A percentile compares a stretch with the other conserved stretches of the same genome.
These are phyloP conservation scores for Rhamphomyia laevipes DNA, from an alignment of 2,888 invertebrate species.

Conservation along the genomic window DNA sequence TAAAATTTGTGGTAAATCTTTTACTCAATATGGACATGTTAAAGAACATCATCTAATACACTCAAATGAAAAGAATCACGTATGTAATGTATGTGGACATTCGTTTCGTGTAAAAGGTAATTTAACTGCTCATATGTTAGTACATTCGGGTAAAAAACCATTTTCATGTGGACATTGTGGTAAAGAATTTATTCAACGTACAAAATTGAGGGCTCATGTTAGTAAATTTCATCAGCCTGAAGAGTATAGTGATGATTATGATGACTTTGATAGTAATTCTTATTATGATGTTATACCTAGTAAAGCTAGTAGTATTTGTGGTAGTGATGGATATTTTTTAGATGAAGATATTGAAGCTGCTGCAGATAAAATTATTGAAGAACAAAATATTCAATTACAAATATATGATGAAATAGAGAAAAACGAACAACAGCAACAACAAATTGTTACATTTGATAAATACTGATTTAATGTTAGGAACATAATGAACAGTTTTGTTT, in stretches of 20 bases:
- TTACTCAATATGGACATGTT: constrained; percentile 9
- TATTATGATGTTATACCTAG: not conserved
- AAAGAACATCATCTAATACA: constrained; percentile 8
- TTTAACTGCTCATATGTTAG: constrained; percentile 10
- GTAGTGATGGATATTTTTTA: too few relatives aligned
- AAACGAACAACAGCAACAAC: too few relatives aligned
- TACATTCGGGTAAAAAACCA: constrained; percentile 4
- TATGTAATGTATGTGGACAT: constrained; percentile 1
- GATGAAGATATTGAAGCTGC: too few relatives aligned
- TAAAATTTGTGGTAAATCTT: constrained; percentile 8
- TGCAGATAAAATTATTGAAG: too few relatives aligned
- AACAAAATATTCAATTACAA: too few relatives aligned
- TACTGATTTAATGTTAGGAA: too few relatives aligned
- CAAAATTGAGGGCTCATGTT: constrained; percentile 3
- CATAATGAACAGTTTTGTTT: too few relatives aligned
- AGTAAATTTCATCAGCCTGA: not conserved
- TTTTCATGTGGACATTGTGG: constrained; percentile 3
- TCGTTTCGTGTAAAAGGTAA: constrained; percentile 11
- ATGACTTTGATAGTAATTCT: not conserved
- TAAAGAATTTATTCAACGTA: constrained; percentile 4
- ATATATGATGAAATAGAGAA: too few relatives aligned
- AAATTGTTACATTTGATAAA: too few relatives aligned
- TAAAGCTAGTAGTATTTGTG: too few relatives aligned
- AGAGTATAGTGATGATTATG: not conserved
- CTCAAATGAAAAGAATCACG: constrained; percentile 1